These are phyloP conservation scores for Stichopus chloronotus DNA, from an alignment of 35 echinoderm and acorn worm species.

Conservation along the genomic window DNA sequence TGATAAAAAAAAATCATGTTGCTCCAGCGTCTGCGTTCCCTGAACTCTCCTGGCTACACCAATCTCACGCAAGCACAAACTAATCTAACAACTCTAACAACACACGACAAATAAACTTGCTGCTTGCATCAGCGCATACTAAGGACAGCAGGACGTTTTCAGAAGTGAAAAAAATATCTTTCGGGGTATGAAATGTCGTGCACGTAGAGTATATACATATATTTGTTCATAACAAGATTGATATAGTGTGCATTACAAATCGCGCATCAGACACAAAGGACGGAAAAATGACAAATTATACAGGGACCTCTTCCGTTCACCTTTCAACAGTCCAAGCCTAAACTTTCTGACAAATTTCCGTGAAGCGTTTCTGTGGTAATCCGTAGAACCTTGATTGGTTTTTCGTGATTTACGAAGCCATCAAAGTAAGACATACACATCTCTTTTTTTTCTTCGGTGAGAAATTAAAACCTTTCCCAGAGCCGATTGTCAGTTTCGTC, in stretches of 20 bases:
- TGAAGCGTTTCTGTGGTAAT: conserved; percentile 45
- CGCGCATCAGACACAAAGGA: conserved; percentile 21
- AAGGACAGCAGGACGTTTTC: too few relatives aligned
- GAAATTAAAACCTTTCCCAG: conserved; percentile 61
- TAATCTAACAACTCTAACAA: too few relatives aligned
- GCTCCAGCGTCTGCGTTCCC: neutral
- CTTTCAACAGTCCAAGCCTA: conserved; percentile 42
- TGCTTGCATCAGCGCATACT: too few relatives aligned
- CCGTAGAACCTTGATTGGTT: conserved; percentile 55
- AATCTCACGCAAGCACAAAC: too few relatives aligned
- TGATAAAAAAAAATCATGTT: conserved; percentile 1
- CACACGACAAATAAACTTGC: too few relatives aligned
- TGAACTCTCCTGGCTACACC: neutral
- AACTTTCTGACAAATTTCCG: conserved; percentile 39
- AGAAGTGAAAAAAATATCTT: too few relatives aligned
- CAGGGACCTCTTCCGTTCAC: neutral
- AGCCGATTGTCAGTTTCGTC: conserved; percentile 4
- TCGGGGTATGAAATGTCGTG: too few relatives aligned
- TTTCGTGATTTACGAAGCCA: conserved; percentile 60
- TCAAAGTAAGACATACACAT: conserved; percentile 60
- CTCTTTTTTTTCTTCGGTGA: conserved; percentile 39
- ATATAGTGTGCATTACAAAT: conserved; percentile 50
- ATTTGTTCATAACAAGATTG: conserved; percentile 17
- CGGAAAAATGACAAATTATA: conserved; percentile 8
- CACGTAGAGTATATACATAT: too few relatives aligned